Evolutionary conservation across 2,797 vertebrate species (phyloP), one percentile per base, ranked within the genome.

Genomic region (Threskiornis aethiopicus): DNA sequence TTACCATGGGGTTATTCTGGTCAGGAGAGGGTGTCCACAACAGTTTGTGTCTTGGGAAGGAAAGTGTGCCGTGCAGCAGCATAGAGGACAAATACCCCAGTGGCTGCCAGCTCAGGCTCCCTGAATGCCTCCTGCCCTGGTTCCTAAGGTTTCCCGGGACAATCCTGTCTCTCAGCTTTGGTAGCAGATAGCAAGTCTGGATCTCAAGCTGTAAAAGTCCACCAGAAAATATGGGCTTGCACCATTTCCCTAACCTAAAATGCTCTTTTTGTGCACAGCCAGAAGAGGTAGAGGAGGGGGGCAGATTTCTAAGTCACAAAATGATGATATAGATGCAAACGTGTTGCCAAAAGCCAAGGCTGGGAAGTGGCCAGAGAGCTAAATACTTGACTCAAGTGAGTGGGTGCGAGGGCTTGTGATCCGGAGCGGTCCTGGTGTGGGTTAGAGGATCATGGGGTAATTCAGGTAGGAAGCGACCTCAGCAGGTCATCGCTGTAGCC

Each of bases 351-450:
- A 87, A 84, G 51, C 61, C 55, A 65, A 76, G 46, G 7, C 35
- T 87, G 73, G 58, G 80, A 79, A 19, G 10, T 5, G 12, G 17
- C 24, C 19, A 55, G 29, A 46, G 28, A 69, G 49, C 6, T 57
- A 84, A 88, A 61, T 24, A 76, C 41, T 88, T 71, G 14, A 42
- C 16, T 62, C 31, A 9, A 22, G 7, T 5, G 13, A 46, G 18
- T 5, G n/a, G 4, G 6, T 41, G 25, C 1, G 2, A 86, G 31
- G 16, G 6, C 33, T 89, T 75, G 28, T 69, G 62, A 16, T 76
- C 54, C 39, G 52, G 61, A 67, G 61, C 0, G 0, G 52, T 31
- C 28, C 67, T 64, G 55, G 17, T 7, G 29, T 3, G n/a, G 24
- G 12, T 82, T 33, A 61, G 61, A 61, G 29, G 28, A 51, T 73